Percentiles rank a stretch among this genome's conserved stretches.
Evolutionary conservation across 2,113 vertebrate species (phyloP).

Genomic region (Nothoprocta pentlandii): DNA sequence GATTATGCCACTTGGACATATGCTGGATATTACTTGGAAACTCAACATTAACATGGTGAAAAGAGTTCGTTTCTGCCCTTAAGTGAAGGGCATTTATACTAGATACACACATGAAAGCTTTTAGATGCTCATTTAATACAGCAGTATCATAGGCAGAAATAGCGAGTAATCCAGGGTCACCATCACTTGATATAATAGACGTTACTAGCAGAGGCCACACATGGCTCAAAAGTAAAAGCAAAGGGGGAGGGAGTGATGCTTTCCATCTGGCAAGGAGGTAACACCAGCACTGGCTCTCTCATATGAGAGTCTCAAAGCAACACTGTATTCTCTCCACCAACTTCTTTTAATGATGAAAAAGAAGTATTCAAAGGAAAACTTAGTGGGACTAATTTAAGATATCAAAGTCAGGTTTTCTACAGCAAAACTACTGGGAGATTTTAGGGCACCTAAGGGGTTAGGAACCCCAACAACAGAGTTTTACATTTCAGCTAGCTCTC

Average conservation of each 20-base stretch:
- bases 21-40: not conserved
- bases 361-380: not conserved
- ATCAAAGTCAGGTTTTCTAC: not conserved
- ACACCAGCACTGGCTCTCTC: rapidly evolving
- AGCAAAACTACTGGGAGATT: not conserved
- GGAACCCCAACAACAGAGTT: not conserved
- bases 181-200: not conserved
- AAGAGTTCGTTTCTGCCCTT: not conserved
- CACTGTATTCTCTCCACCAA: not conserved
- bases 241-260: not conserved
- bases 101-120: not conserved
- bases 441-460: not conserved
- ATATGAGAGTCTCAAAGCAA: rapidly evolving
- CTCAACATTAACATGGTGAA: rapidly evolving
- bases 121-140: not conserved
- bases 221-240: not conserved
- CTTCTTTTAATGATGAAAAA: not conserved
- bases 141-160: not conserved
- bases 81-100: not conserved
- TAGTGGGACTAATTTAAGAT: not conserved
- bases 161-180: not conserved
- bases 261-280: not conserved
- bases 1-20: not conserved
- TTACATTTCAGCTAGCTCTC: not conserved
- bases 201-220: not conserved